phyloP scores from a whole-genome alignment of 2,797 vertebrate species.

The Aphelocoma californica region DNA sequence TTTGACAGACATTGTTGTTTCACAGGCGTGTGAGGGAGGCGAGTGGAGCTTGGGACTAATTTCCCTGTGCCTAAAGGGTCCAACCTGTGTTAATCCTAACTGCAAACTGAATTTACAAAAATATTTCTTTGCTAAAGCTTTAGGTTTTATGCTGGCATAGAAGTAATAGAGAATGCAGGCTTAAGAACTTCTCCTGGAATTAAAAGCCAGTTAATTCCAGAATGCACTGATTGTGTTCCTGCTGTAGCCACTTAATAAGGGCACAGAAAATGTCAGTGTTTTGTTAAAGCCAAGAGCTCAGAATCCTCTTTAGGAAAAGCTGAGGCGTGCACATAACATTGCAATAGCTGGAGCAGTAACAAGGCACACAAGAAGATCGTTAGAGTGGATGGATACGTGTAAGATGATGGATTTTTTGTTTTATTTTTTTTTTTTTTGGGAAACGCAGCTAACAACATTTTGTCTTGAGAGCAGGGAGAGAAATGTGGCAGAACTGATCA shows the following conservation, averaged over 20 bases:
- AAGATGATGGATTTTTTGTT: not conserved
- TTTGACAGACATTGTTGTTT: slow-evolving; percentile 6
- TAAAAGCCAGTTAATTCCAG: slow-evolving; percentile 59
- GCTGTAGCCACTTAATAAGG: slow-evolving; percentile 38
- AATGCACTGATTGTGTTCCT: slow-evolving; percentile 46
- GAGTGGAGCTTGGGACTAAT: not conserved
- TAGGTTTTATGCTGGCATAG: not conserved
- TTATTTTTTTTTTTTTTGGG: not conserved
- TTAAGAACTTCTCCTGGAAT: slow-evolving; percentile 48
- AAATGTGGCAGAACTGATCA: slow-evolving; percentile 16
- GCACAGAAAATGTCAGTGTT: slow-evolving; percentile 53
- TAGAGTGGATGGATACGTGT: not conserved
- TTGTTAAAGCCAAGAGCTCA: slow-evolving; percentile 60
- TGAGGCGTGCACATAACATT: slow-evolving; percentile 34
- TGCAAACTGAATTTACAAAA: slow-evolving; percentile 20
- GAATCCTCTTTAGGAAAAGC: slow-evolving; percentile 71
- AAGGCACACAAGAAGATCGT: not conserved
- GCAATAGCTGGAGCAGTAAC: slow-evolving; percentile 15
- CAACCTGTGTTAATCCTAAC: not conserved
- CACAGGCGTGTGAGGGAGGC: not conserved
- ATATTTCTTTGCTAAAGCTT: not conserved
- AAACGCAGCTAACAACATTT: not conserved
- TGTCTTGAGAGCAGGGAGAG: not conserved
- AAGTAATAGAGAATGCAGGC: not conserved
- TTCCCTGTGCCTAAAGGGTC: not conserved